Percentiles rank a stretch among this genome's conserved stretches.
Evolutionary conservation across 2,888 invertebrate genomes (phyloP).

Genomic region (Agriotes lineatus): DNA sequence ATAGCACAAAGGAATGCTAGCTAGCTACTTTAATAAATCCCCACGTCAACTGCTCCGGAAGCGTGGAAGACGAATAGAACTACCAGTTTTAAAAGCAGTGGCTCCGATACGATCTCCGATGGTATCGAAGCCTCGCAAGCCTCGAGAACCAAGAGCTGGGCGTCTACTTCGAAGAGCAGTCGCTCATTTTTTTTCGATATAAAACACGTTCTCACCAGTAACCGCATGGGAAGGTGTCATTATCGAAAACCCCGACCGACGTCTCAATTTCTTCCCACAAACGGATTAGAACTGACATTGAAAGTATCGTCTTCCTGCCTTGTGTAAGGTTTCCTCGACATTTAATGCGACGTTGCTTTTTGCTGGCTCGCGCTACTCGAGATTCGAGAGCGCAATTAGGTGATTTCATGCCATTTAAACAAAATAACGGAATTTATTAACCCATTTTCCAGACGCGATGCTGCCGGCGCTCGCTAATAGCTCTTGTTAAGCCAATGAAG

Average conservation of each 20-base stretch:
- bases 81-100: conserved; percentile 11
- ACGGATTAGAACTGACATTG: conserved; percentile 27
- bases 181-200: background rate
- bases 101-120: conserved; percentile 3
- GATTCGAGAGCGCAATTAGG: background rate
- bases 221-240: no score
- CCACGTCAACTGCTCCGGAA: conserved; percentile 8
- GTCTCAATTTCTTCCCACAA: conserved; percentile 9
- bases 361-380: background rate
- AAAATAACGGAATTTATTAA: conserved; percentile 17
- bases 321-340: conserved; percentile 28
- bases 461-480: conserved; percentile 4
- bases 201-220: background rate
- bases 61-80: conserved; percentile 3
- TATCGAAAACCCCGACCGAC: no score
- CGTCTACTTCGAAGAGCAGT: no score
- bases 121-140: no score
- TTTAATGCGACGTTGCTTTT: conserved; percentile 1
- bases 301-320: conserved; percentile 14
- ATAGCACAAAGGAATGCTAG: no score
- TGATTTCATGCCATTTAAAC: conserved; percentile 6
- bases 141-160: no score
- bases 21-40: no score
- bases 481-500: conserved; percentile 12
- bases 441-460: background rate